Evolutionary conservation across 2,888 invertebrate genomes (phyloP).

Genomic region (Petrophora chlorosata): DNA sequence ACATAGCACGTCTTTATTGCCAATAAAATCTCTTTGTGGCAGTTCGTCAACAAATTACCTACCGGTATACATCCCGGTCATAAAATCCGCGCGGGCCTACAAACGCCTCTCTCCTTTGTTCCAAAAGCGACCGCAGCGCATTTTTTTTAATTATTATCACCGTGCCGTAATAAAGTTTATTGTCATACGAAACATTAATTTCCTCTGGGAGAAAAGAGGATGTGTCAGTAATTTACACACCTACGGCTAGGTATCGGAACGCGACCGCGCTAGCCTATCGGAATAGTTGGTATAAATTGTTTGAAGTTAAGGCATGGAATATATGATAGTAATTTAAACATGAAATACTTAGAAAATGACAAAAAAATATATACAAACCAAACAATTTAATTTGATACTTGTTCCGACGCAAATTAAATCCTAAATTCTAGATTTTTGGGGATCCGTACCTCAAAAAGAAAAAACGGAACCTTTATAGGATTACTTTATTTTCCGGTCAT

Average conservation of each 20-base stretch:
- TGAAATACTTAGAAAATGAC: too few species aligned
- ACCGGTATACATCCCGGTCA: conserved; percentile 12
- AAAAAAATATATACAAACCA: too few species aligned
- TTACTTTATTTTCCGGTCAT: too few species aligned
- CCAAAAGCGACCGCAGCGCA: conserved; percentile 13
- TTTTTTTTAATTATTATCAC: conserved; percentile 41
- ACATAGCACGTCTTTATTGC: too few species aligned
- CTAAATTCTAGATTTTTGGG: too few species aligned
- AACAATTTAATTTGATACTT: too few species aligned
- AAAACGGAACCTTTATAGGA: too few species aligned
- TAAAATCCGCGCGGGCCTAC: conserved; percentile 24
- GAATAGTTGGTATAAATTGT: conserved; percentile 1
- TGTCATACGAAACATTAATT: conserved; percentile 53
- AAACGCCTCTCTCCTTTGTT: conserved; percentile 28
- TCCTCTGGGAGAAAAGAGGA: conserved; percentile 47
- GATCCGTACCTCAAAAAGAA: too few species aligned
- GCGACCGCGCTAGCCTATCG: conserved; percentile 10
- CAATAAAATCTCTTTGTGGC: conserved; percentile 19
- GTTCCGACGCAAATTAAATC: too few species aligned
- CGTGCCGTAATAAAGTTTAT: conserved; percentile 45
- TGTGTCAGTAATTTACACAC: conserved; percentile 42
- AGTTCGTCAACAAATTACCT: conserved; percentile 23
- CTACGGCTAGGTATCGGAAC: conserved; percentile 28
- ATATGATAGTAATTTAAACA: too few species aligned
- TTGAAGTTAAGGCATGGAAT: too few species aligned